phyloP scores from a whole-genome alignment of 2,888 invertebrate genomes.

The Sarcophaga carnaria region DNA sequence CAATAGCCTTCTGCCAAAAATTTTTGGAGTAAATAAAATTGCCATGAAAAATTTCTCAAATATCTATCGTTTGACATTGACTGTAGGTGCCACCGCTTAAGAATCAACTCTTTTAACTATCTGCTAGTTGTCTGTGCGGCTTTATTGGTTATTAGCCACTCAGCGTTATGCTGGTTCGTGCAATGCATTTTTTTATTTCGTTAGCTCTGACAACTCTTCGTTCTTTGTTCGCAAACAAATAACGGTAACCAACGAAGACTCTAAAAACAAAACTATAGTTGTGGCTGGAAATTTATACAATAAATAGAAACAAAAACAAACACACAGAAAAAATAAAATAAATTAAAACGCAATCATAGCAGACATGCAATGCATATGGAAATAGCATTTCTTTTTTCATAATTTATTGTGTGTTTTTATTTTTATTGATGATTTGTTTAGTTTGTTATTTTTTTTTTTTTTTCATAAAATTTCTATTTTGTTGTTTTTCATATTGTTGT shows the following conservation, averaged over 20 bases:
- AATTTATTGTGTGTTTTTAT: not conserved
- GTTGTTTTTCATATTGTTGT: not conserved
- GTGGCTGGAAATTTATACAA: conserved; percentile 13
- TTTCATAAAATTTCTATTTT: not conserved
- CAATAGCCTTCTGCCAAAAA: too few species aligned
- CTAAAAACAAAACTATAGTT: conserved; percentile 25
- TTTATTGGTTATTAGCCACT: conserved; percentile 12
- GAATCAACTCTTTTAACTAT: not conserved
- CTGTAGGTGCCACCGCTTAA: too few species aligned
- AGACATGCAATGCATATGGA: conserved; percentile 44
- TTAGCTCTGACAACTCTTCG: not conserved
- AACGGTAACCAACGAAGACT: conserved; percentile 16
- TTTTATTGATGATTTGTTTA: conserved; percentile 13
- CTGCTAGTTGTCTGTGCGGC: not conserved
- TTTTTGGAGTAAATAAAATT: too few species aligned
- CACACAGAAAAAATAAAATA: not conserved
- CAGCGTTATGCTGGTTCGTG: not conserved
- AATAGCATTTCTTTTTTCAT: not conserved
- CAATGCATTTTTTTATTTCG: not conserved
- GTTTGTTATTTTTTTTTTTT: not conserved
- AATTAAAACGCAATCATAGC: conserved; percentile 43
- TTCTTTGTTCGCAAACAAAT: conserved; percentile 28
- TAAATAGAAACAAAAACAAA: not conserved
- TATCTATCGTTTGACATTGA: too few species aligned
- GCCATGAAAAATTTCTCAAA: too few species aligned